Conservation (phyloP, 2,797 vertebrate genomes). For the Parotocinclus haroldoi region DNA sequence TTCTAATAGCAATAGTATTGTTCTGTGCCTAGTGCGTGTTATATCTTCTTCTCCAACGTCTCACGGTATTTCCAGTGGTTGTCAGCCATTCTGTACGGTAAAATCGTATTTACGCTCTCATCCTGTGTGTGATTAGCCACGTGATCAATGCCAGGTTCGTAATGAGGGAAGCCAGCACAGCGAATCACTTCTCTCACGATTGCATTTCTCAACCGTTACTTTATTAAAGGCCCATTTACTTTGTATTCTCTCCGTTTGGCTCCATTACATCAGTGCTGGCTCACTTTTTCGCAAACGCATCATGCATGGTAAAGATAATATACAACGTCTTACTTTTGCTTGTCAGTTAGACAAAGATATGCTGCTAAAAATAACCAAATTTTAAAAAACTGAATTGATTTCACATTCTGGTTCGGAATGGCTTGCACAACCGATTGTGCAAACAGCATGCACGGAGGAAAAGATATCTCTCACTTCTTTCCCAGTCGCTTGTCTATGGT, state of each 20-base stretch:
- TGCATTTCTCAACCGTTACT: neutral
- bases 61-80: slow-evolving; percentile 34
- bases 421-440: slow-evolving; percentile 27
- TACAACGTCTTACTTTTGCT: slow-evolving; percentile 22
- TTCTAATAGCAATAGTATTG: slow-evolving; percentile 53
- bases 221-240: slow-evolving; percentile 1
- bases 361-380: slow-evolving; percentile 24
- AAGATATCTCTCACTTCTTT: slow-evolving; percentile 41
- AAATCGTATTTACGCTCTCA: slow-evolving; percentile 23
- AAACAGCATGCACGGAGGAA: slow-evolving; percentile 16
- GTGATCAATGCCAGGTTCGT: slow-evolving; percentile 12
- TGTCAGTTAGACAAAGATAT: slow-evolving; percentile 30
- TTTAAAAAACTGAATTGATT: slow-evolving; percentile 7
- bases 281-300: slow-evolving; percentile 24
- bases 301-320: slow-evolving; percentile 37
- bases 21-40: slow-evolving; percentile 51
- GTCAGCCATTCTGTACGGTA: slow-evolving; percentile 33
- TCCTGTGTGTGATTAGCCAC: slow-evolving; percentile 25
- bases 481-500: slow-evolving; percentile 18
- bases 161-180: slow-evolving; percentile 10
- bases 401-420: slow-evolving; percentile 11
- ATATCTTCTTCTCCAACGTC: slow-evolving; percentile 40
- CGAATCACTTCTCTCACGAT: slow-evolving; percentile 18
- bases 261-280: neutral
- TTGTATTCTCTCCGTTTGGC: neutral